Evolutionary conservation across 2,113 vertebrate species (phyloP), one percentile per base, ranked within the genome.

Genomic region (Glaucomys volans): DNA sequence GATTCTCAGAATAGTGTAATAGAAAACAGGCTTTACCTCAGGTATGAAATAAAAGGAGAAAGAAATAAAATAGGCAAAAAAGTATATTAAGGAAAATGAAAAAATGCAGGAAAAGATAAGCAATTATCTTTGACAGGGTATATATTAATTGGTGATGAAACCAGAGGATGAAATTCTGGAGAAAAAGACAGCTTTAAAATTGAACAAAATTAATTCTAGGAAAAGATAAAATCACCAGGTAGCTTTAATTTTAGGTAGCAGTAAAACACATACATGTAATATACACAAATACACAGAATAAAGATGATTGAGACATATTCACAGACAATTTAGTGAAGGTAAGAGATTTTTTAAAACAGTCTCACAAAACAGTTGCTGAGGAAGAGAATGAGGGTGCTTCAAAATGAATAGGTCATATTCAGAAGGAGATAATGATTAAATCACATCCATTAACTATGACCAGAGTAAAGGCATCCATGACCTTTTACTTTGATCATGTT

Each of bases 401-500:
- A n/a, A 47, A 86, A 85, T 20, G 80, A 52, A 42, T 0, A 82
- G 67, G 57, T 88, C 74, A 52, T 4, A 44, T 52, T 54, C 87
- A 66, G 72, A 83, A 91, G 57, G 74, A 52, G 74, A 47, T 16
- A 10, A 69, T 4, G 37, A 40, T 7, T 32, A 44, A 82, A 71
- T 52, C 52, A 57, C 47, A 69, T 72, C 71, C 62, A 69, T 30
- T 22, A 62, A 44, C 80, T 30, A 10, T 5, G 64, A 84, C 47
- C 35, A 2, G 18, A 90, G 30, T 32, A 92, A 85, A 0, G 47
- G 81, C 24, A 67, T 1, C 59, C 8, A 5, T 32, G 71, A 92
- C 16, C 69, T 86, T 96, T 76, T 3, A 40, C 30, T 92, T 80
- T 80, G 95, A 94, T 89, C 87, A 76, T 74, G 17, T 92, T 80